Evolutionary conservation across 2,888 invertebrate genomes (phyloP), one percentile per base, ranked within the genome.

Genomic region (Andrena camellia): DNA sequence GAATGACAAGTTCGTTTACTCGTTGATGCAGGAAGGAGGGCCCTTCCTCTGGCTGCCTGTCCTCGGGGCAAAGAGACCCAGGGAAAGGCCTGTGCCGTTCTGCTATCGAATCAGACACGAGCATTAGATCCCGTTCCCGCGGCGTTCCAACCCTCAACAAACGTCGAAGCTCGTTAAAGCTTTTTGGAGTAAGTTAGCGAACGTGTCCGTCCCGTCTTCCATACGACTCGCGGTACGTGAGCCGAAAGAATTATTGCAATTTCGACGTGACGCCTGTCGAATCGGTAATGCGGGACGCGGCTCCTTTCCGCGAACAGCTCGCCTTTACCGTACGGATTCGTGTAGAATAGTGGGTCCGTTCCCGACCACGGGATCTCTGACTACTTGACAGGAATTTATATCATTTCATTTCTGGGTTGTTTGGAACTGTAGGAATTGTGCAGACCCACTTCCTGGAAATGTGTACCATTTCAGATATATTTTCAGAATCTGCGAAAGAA

Each of bases 171-270:
- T 92, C 92, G 92, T 92, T 92, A 92, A 91, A 87, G 90, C 88
- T 87, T 85, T 89, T 85, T 86, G 89, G 84, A 89, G 89, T 89
- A 89, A 91, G 90, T 91, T 90, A 87, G 90, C 87, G 76, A 77
- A 35, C 80, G 75, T 63, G 71, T 67, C 67, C 35, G 66, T 67
- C 48, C 64, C 64, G 77, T 77, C 74, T 78, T 68, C 79, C 81
- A 74, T 64, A 70, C 82, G 80, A 81, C 78, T 81, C 74, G 57
- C 74, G 84, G 87, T 91, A 92, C 92, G 92, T 92, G 92, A 91
- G 92, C 73, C 86, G 92, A 91, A 92, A 92, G 90, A 92, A 92
- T 92, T 91, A 92, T 91, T 87, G 92, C 91, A 92, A 92, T 92
- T 91, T 91, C 87, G 84, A 72, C 82, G 88, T 71, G 84, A 83